Evolutionary conservation across 2,113 vertebrate species (phyloP), one percentile per base, ranked within the genome.

Genomic region (Mormyrus iriodes): DNA sequence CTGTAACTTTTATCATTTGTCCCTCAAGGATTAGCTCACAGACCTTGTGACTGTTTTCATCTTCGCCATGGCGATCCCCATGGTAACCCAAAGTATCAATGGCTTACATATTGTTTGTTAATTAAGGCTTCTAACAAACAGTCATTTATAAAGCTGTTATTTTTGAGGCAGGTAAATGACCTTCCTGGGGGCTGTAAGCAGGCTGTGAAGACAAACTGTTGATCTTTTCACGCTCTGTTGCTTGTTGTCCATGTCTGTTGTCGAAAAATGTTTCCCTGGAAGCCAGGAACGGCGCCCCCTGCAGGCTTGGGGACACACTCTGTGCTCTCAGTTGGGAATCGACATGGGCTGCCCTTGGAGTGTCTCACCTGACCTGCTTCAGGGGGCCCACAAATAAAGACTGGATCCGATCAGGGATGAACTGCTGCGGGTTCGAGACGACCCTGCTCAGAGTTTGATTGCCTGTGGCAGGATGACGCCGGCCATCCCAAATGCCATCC

Each of bases 391-490:
- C 58, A 42, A 87, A 89, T 19, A 27, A 89, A 65, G 21, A 86
- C n/a, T 89, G 31, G 27, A 31, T 46, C n/a, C 73, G 49, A 79
- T 79, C 49, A 46, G 82, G 35, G 19, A 52, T 31, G 55, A 65
- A 55, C 21, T 19, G 48, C 53, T 39, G 85, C 61, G n/a, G 88
- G n/a, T 52, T 58, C 19, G 61, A 90, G 46, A 44, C n/a, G 49
- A 88, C 55, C 15, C 88, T 53, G 85, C 39, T 90, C 87, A 52
- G 86, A 52, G 65, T 73, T 88, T 53, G 46, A 44, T 39, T 35
- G 35, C 35, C 46, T 86, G 19, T 69, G 65, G 85, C 83, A 86
- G 55, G 44, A 58, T 51, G n/a, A 39, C 4, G 61, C 10, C 13
- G 44, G 85, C 58, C 61, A 19, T 12, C 24, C 31, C 44, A 46